Base-by-base conservation (phyloP, 2,797 vertebrate species). In the Margarornis squamiger region DNA sequence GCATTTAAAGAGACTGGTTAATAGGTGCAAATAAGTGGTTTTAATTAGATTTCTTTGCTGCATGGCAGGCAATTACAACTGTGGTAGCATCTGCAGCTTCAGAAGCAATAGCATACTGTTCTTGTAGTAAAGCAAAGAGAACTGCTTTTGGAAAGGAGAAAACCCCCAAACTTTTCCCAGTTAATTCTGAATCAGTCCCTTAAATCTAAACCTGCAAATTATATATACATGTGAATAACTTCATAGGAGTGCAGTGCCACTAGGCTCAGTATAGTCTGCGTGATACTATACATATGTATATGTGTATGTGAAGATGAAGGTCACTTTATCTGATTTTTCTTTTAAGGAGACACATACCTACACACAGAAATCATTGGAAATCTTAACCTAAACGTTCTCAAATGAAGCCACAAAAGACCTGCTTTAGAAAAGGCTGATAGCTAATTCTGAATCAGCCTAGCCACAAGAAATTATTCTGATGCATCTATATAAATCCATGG, bases 31-130 rank as follows among this genome's bases (percentile, higher is more conserved):
- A 81, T 92, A 77, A 93, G 93, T 75, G 79, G 39, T 51, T 95
- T 96, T 94, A 95, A 93, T 96, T 96, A 75, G 90, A 58, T 94
- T 94, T 90, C 76, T 88, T 84, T 70, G 59, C 51, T 45, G 65
- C 5, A 0, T 90, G 88, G 81, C 93, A 86, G 86, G 62, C 93
- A 93, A 59, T 96, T 95, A 86, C 46, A 67, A 30, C 74, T 81
- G 70, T 49, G 75, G 90, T 65, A 88, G 79, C 79, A 74, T 82
- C 82, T 88, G 88, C 90, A 94, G 76, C 83, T 95, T 86, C 76
- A 67, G 90, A 86, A 83, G 76, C 29, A 70, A 22, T 34, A 54
- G 61, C 30, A 16, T 51, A 32, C 34, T 83, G 22, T 14, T 77
- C 78, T 52, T 79, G 43, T 81, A 72, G 76, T 88, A 92, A 70